Conservation (phyloP, 2,113 vertebrate species). For the Ariopsis seemanni region DNA sequence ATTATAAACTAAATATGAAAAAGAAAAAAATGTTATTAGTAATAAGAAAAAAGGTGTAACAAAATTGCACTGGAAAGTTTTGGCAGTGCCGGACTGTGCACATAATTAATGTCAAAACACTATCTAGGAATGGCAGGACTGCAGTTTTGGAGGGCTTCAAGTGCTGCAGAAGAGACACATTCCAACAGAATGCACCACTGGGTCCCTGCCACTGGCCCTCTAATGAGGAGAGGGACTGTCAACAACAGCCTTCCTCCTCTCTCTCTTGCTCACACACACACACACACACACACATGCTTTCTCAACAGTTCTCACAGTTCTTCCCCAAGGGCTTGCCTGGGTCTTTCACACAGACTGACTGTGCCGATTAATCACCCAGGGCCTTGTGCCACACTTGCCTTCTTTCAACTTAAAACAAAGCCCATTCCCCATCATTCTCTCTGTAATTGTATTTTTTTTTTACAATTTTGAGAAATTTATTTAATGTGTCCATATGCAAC, state of each 20-base stretch:
- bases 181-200: slow-evolving; percentile 70
- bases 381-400: slow-evolving; percentile 57
- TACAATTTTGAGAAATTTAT: slow-evolving; percentile 51
- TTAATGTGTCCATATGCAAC: slow-evolving; percentile 23
- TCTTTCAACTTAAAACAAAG: slow-evolving; percentile 51
- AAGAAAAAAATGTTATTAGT: slow-evolving; percentile 15
- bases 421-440: slow-evolving; percentile 36
- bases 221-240: slow-evolving; percentile 79
- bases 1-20: slow-evolving; percentile 27
- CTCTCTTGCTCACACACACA: background rate
- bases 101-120: slow-evolving; percentile 77
- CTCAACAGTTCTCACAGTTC: slow-evolving; percentile 43
- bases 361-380: slow-evolving; percentile 72
- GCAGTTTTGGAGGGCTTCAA: slow-evolving; percentile 51
- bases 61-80: slow-evolving; percentile 48
- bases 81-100: slow-evolving; percentile 52
- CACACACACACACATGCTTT: slow-evolving; percentile 31
- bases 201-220: slow-evolving; percentile 64
- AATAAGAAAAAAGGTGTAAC: slow-evolving; percentile 26
- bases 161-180: slow-evolving; percentile 66
- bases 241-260: slow-evolving; percentile 60
- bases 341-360: slow-evolving; percentile 65
- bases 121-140: slow-evolving; percentile 57
- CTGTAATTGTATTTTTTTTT: slow-evolving; percentile 61
- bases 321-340: slow-evolving; percentile 60